phyloP scores from a whole-genome alignment of 1,140 invertebrate genomes.

The Maniola jurtina region DNA sequence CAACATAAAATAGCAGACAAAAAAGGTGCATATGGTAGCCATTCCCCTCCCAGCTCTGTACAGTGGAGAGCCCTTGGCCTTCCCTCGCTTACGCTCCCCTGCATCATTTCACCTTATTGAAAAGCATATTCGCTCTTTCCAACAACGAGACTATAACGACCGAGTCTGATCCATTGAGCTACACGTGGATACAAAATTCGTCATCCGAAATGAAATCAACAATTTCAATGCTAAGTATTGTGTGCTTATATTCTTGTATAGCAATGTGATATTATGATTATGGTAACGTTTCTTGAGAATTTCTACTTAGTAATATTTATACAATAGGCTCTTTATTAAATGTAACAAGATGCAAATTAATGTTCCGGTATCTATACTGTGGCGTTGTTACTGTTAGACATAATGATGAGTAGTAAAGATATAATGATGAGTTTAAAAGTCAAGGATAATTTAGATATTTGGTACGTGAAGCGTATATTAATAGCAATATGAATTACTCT shows the following conservation, averaged over 20 bases:
- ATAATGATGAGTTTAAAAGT: too few species aligned
- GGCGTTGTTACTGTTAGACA: too few species aligned
- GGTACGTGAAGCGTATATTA: too few species aligned
- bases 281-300: too few species aligned
- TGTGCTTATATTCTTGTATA: background rate
- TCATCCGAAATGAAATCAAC: slow-evolving; percentile 4
- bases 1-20: background rate
- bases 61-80: slow-evolving; percentile 21
- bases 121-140: slow-evolving; percentile 31
- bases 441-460: too few species aligned
- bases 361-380: too few species aligned
- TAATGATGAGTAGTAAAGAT: too few species aligned
- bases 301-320: too few species aligned
- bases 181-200: slow-evolving; percentile 20
- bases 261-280: background rate
- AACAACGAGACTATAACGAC: slow-evolving; percentile 36
- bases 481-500: too few species aligned
- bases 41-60: slow-evolving; percentile 4
- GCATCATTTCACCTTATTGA: slow-evolving; percentile 27
- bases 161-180: slow-evolving; percentile 12
- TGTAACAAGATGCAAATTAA: too few species aligned
- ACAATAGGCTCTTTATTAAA: too few species aligned
- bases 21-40: background rate
- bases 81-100: slow-evolving; percentile 20
- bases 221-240: background rate